Conservation (phyloP, 1,140 invertebrate genomes). For the Adelges cooleyi region DNA sequence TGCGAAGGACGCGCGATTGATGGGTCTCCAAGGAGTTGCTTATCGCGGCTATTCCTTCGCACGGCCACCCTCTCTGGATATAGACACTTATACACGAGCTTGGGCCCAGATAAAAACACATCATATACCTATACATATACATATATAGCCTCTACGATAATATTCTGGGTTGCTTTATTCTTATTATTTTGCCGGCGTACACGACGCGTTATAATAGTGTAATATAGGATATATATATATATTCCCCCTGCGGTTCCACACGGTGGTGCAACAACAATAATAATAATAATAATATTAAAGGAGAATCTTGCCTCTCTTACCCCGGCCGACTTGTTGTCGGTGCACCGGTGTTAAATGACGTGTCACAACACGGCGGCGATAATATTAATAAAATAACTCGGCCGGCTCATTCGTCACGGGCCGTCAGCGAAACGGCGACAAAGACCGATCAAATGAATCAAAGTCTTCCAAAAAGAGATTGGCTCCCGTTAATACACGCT, state of each 20-base stretch:
- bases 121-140: background rate
- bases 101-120: too few relatives aligned
- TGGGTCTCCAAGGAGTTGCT: constrained; percentile 6
- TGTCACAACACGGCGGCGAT: constrained; percentile 7
- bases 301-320: background rate
- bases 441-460: constrained; percentile 19
- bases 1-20: constrained; percentile 1
- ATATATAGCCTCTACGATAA: too few relatives aligned
- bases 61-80: too few relatives aligned
- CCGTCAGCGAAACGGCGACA: constrained; percentile 3
- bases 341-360: constrained; percentile 22
- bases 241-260: background rate
- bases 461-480: background rate
- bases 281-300: too few relatives aligned
- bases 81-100: too few relatives aligned
- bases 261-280: too few relatives aligned
- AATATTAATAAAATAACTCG: constrained; percentile 10
- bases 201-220: background rate
- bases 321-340: background rate
- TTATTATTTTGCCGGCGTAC: background rate
- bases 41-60: too few relatives aligned
- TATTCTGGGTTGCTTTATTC: background rate
- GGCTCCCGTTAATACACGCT: background rate
- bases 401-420: constrained; percentile 14
- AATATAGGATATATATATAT: too few relatives aligned